A percentile compares a stretch with the other conserved stretches of the same genome.
Conservation (phyloP, 2,888 invertebrate genomes). For the Lacanobia wlatinum region DNA sequence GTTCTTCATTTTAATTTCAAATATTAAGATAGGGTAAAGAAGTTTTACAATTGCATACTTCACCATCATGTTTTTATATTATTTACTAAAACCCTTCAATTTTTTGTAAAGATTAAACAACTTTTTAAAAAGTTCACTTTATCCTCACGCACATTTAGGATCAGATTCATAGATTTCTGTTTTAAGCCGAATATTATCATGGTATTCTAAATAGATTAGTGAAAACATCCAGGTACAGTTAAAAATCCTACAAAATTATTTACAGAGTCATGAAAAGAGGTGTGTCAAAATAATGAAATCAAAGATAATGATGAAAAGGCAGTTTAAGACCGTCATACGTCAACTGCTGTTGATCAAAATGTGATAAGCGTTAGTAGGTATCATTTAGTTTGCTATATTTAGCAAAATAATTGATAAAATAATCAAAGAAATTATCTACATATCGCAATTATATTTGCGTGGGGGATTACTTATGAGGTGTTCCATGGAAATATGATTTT, state of each 20-base stretch:
- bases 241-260: not conserved
- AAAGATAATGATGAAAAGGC: not conserved
- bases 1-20: too few relatives aligned
- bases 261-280: conserved; percentile 5
- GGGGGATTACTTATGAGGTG: too few relatives aligned
- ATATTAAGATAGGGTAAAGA: too few relatives aligned
- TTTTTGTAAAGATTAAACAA: too few relatives aligned
- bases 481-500: too few relatives aligned
- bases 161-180: not conserved
- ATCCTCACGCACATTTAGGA: too few relatives aligned
- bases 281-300: not conserved
- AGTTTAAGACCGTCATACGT: not conserved
- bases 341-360: not conserved
- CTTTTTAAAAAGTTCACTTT: too few relatives aligned
- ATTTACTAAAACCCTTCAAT: too few relatives aligned
- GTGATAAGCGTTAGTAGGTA: not conserved
- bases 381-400: not conserved
- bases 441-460: not conserved
- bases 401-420: not conserved
- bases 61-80: too few relatives aligned
- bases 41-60: too few relatives aligned
- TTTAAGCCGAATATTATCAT: not conserved
- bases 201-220: not conserved
- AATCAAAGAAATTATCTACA: not conserved
- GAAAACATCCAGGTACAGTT: too few relatives aligned